phyloP scores from a whole-genome alignment of 2,113 vertebrate species.

The Malurus cyaneus region DNA sequence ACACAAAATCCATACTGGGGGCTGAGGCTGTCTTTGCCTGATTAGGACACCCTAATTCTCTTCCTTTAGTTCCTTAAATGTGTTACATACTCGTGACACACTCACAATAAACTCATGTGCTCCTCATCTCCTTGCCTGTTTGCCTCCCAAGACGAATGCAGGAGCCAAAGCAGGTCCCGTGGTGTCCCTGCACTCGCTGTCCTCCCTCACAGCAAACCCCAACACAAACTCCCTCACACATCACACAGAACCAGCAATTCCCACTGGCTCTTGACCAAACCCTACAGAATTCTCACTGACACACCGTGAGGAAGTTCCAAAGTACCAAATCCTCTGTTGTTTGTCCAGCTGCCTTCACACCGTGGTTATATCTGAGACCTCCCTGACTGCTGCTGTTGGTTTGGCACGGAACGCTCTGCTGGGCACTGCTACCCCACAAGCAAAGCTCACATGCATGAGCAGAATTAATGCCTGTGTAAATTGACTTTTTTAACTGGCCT shows the following conservation, averaged over 20 bases:
- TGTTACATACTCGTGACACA: not conserved
- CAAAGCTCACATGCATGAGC: not conserved
- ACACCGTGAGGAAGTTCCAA: not conserved
- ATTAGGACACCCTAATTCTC: not conserved
- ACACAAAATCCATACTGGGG: not conserved
- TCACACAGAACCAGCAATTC: not conserved
- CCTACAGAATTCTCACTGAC: not conserved
- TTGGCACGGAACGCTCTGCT: not conserved
- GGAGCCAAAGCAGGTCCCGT: not conserved
- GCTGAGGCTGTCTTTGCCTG: not conserved
- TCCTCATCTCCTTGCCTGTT: not conserved
- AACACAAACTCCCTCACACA: accelerated
- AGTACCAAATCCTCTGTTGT: not conserved
- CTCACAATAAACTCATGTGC: not conserved
- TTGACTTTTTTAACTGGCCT: not conserved
- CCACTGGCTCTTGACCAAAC: not conserved
- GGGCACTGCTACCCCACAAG: not conserved
- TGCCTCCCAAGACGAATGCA: not conserved
- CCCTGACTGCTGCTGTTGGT: not conserved
- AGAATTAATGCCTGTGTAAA: not conserved
- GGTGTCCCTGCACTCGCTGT: not conserved
- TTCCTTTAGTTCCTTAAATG: not conserved
- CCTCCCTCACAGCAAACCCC: not conserved
- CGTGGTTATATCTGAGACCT: not conserved
- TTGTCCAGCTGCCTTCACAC: not conserved